Evolutionary conservation across 92 coral and sea anemone genomes (phyloP).

Genomic region (Scolanthus callimorphus): DNA sequence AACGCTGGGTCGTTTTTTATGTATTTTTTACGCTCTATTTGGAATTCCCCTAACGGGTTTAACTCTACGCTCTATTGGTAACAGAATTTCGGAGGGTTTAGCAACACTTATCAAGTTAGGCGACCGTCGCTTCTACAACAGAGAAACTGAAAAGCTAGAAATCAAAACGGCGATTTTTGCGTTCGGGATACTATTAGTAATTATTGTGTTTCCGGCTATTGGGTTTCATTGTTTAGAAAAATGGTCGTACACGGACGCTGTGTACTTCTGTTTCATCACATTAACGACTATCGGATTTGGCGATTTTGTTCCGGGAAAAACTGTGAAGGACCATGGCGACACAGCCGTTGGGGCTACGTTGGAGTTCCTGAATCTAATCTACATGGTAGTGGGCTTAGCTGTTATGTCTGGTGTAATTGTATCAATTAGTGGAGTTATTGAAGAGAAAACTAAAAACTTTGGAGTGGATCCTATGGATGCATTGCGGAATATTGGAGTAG

Average conservation of each 20-base stretch:
- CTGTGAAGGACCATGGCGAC: slow-evolving; percentile 3
- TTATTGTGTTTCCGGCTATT: slow-evolving; percentile 77
- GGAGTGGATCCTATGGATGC: slow-evolving; percentile 90
- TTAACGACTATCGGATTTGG: slow-evolving; percentile 95
- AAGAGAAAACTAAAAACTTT: slow-evolving; percentile 86
- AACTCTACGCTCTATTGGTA: slow-evolving; percentile 93
- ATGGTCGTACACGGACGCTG: slow-evolving; percentile 78
- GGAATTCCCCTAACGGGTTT: slow-evolving; percentile 95
- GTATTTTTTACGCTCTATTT: slow-evolving; percentile 84
- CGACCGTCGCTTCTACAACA: slow-evolving; percentile 83
- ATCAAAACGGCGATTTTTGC: slow-evolving; percentile 89
- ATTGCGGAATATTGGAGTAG: slow-evolving; percentile 65
- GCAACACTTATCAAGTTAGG: slow-evolving; percentile 48
- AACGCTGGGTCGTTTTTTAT: slow-evolving; percentile 58
- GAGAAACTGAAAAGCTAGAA: slow-evolving; percentile 91
- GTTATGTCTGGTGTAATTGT: slow-evolving; percentile 98
- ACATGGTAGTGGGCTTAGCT: slow-evolving; percentile 94
- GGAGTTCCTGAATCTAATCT: slow-evolving; percentile 83
- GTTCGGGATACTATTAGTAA: slow-evolving; percentile 60
- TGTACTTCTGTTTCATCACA: slow-evolving; percentile 90
- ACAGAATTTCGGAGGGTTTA: slow-evolving; percentile 82
- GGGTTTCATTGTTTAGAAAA: slow-evolving; percentile 57
- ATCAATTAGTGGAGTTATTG: slow-evolving; percentile 94
- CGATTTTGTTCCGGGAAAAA: slow-evolving; percentile 73
- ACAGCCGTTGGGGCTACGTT: slow-evolving; percentile 38